Percentiles rank a stretch among this genome's conserved stretches.
phyloP scores from a whole-genome alignment of 2,888 invertebrate species.

The Clepsis dumicolana region DNA sequence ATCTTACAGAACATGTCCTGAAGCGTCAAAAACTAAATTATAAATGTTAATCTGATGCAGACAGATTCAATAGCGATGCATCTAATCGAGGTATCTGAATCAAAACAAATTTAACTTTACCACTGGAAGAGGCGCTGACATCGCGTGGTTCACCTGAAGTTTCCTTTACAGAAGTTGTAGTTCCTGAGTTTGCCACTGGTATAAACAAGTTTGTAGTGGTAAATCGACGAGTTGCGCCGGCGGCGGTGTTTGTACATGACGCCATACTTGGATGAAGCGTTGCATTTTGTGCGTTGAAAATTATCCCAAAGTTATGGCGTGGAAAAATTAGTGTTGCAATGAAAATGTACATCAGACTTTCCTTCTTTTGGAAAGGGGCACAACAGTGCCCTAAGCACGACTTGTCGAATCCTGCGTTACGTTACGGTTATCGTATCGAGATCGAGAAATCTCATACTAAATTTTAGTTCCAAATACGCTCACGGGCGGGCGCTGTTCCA shows the following conservation, averaged over 20 bases:
- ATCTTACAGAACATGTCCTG: constrained; percentile 20
- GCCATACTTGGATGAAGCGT: constrained; percentile 12
- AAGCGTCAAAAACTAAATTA: constrained; percentile 24
- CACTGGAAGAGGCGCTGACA: neutral
- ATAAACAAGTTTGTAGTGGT: neutral
- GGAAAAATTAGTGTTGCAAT: constrained; percentile 1
- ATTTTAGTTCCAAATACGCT: too few relatives aligned
- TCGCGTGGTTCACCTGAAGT: neutral
- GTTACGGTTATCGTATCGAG: too few relatives aligned
- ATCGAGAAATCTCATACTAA: too few relatives aligned
- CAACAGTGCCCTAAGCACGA: too few relatives aligned
- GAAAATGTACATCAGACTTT: neutral
- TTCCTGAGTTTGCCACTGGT: neutral
- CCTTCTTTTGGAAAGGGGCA: too few relatives aligned
- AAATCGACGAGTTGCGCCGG: constrained; percentile 14
- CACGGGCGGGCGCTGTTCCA: too few relatives aligned
- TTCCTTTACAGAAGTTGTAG: neutral
- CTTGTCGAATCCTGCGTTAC: too few relatives aligned
- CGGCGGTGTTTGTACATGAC: constrained; percentile 26
- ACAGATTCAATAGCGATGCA: constrained; percentile 18
- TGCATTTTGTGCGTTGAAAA: constrained; percentile 8
- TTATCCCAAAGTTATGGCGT: neutral
- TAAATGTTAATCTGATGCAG: constrained; percentile 24
- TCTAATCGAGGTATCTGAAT: constrained; percentile 27
- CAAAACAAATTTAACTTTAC: constrained; percentile 6